Evolutionary conservation across 2,797 vertebrate species (phyloP).

Genomic region (Sarcophilus harrisii): DNA sequence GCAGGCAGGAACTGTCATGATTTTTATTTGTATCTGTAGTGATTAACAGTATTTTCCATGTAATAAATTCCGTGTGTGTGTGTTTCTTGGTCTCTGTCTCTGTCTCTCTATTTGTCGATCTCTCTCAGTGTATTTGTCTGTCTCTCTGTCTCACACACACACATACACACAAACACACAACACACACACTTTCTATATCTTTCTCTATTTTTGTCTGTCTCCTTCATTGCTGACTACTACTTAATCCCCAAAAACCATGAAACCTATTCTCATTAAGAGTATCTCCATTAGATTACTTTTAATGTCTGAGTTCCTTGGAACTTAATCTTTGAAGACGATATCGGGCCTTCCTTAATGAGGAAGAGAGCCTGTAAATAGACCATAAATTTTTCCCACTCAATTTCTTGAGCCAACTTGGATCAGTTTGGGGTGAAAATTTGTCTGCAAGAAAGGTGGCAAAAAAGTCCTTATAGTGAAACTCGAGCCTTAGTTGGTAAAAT

Average conservation of each 20-base stretch:
- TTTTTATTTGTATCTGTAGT: background rate
- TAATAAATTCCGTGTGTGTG: background rate
- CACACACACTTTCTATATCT: background rate
- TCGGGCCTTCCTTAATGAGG: conserved; percentile 94
- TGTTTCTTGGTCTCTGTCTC: background rate
- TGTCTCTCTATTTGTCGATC: background rate
- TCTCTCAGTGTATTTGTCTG: no score
- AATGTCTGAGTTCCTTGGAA: conserved; percentile 92
- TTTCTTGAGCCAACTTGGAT: background rate
- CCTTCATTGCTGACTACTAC: background rate
- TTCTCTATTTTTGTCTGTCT: background rate
- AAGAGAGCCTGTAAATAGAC: conserved; percentile 92
- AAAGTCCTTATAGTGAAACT: background rate
- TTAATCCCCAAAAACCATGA: background rate
- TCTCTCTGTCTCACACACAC: no score
- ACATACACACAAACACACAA: background rate
- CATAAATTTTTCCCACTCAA: conserved; percentile 56
- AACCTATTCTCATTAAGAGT: background rate
- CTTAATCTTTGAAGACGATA: conserved; percentile 94
- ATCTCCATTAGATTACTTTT: background rate
- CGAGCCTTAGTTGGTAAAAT: background rate
- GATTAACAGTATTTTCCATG: background rate
- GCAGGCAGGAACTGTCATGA: background rate
- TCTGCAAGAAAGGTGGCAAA: background rate
- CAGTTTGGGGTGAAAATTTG: background rate